A percentile compares a stretch with the other conserved stretches of the same genome.
These are phyloP conservation scores for Riparia riparia DNA, from an alignment of 2,113 vertebrate genomes.

Conservation along the genomic window DNA sequence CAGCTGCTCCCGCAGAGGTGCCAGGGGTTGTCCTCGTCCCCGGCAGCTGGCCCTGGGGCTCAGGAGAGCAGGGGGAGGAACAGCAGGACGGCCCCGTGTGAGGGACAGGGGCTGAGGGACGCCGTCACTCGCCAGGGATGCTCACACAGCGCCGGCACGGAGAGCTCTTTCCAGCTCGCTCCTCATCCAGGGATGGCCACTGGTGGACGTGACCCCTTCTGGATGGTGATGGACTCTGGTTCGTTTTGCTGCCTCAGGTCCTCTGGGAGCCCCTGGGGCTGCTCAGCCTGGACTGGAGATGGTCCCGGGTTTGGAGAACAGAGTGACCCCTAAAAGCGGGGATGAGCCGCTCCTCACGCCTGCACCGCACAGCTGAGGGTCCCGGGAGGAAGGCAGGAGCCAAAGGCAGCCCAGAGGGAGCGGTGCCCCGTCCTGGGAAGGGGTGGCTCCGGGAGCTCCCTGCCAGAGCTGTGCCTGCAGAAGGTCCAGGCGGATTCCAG, in stretches of 20 bases:
- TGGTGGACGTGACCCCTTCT: too few relatives aligned
- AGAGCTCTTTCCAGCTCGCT: accelerated
- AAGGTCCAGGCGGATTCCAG: background rate
- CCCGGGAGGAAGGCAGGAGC: background rate
- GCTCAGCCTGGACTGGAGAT: background rate
- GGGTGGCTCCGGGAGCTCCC: background rate
- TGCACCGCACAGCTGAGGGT: background rate
- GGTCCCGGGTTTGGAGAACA: background rate
- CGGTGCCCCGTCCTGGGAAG: background rate
- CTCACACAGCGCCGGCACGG: too few relatives aligned
- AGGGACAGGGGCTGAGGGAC: background rate
- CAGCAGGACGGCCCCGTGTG: background rate
- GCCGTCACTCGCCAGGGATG: background rate
- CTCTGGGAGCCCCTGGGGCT: background rate
- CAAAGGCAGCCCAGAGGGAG: background rate
- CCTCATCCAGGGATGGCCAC: background rate
- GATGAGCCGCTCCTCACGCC: background rate
- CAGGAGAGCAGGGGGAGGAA: background rate
- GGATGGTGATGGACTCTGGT: background rate
- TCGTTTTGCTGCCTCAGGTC: background rate
- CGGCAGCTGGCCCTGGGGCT: background rate
- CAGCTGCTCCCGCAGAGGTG: too few relatives aligned
- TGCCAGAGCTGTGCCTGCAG: background rate
- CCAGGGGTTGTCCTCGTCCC: too few relatives aligned
- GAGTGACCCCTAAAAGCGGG: background rate